Evolutionary conservation across 2,888 invertebrate genomes (phyloP).

Genomic region (Bedellia somnulentella): DNA sequence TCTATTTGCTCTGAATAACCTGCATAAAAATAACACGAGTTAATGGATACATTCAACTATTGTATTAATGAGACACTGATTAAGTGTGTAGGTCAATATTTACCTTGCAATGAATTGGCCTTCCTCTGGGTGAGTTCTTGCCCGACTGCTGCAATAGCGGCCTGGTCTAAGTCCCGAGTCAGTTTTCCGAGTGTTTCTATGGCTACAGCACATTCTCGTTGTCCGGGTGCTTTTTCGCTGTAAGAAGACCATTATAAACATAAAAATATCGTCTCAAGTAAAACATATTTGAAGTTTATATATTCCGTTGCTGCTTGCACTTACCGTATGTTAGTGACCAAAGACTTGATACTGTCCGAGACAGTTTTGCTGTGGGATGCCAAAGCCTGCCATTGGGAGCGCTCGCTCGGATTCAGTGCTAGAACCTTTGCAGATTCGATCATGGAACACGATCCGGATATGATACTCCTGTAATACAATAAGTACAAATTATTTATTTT

Average conservation of each 20-base stretch:
- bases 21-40: conserved; percentile 12
- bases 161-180: conserved; percentile 80
- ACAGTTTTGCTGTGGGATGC: conserved; percentile 94
- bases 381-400: conserved; percentile 91
- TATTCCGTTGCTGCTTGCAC: too few species aligned
- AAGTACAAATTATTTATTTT: not conserved
- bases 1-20: conserved; percentile 80
- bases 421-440: conserved; percentile 87
- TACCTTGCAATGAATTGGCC: conserved; percentile 70
- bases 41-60: not conserved
- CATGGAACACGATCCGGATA: conserved; percentile 64
- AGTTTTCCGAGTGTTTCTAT: conserved; percentile 75
- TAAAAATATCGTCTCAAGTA: too few species aligned
- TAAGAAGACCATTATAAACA: too few species aligned
- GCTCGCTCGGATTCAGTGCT: conserved; percentile 87
- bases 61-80: not conserved
- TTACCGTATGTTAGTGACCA: conserved; percentile 87
- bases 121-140: conserved; percentile 71
- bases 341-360: conserved; percentile 92
- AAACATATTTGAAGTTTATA: too few species aligned
- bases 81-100: too few species aligned
- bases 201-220: conserved; percentile 87
- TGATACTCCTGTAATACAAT: conserved; percentile 32
- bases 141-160: conserved; percentile 68
- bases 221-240: conserved; percentile 94